These are phyloP conservation scores for Morinoia aosen DNA, from an alignment of 2,888 invertebrate species.

Conservation along the genomic window DNA sequence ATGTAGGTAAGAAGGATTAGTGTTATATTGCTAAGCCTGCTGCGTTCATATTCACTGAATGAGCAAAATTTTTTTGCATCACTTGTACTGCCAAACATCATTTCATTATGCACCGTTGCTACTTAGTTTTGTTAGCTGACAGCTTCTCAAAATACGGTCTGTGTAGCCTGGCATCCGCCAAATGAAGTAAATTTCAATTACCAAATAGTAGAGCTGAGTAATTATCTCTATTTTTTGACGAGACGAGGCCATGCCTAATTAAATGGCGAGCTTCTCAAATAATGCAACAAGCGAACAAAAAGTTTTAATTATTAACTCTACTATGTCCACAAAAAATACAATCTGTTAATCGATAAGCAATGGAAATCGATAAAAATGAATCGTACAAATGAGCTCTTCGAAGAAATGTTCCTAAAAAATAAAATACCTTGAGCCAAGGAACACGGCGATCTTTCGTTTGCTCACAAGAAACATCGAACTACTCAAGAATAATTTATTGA, in stretches of 20 bases:
- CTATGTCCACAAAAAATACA: not conserved
- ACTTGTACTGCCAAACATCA: no score
- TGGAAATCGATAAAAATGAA: not conserved
- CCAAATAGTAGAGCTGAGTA: not conserved
- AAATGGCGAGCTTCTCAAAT: not conserved
- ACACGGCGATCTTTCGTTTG: no score
- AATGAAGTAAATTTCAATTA: not conserved
- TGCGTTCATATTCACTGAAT: no score
- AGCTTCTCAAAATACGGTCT: not conserved
- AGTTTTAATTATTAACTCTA: not conserved
- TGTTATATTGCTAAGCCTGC: no score
- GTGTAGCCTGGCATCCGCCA: not conserved
- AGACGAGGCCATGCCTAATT: not conserved
- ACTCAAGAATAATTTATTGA: no score
- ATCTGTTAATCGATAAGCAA: not conserved
- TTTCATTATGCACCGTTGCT: no score
- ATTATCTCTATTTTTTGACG: not conserved
- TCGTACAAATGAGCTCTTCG: not conserved
- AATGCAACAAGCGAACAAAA: not conserved
- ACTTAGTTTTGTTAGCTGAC: not conserved
- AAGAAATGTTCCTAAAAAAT: not conserved
- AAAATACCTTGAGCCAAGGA: not conserved
- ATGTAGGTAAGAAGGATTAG: no score
- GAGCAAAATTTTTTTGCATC: no score
- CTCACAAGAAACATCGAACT: no score